These are phyloP conservation scores for Pelodiscus sinensis DNA, from an alignment of 2,113 vertebrate species.

Conservation along the genomic window DNA sequence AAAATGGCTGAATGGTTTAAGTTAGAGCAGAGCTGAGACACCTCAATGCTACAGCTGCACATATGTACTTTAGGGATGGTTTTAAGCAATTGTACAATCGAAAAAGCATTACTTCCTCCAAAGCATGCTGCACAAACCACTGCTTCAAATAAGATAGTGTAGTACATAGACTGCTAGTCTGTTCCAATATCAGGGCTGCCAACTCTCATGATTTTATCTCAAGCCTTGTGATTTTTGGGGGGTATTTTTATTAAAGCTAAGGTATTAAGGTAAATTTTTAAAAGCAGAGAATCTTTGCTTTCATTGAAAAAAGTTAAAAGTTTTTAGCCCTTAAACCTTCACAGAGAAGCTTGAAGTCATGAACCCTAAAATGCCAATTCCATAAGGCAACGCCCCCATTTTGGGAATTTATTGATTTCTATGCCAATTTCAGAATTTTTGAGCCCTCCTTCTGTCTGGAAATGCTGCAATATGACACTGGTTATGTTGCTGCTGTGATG, in stretches of 20 bases:
- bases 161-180: rapidly evolving
- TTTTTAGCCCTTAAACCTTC: not conserved
- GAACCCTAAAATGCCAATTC: not conserved
- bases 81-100: not conserved
- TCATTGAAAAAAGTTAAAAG: not conserved
- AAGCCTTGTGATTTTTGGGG: not conserved
- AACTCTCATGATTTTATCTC: not conserved
- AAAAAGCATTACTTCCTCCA: not conserved
- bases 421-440: not conserved
- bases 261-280: not conserved
- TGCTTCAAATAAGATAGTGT: not conserved
- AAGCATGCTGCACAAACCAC: not conserved
- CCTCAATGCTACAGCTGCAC: not conserved
- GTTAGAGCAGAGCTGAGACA: not conserved
- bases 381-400: not conserved
- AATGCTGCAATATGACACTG: not conserved
- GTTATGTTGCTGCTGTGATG: not conserved
- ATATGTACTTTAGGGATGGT: not conserved
- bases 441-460: not conserved
- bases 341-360: not conserved
- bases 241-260: not conserved
- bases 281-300: not conserved
- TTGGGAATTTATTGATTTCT: not conserved
- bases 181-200: not conserved
- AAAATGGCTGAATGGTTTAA: not conserved